Evolutionary conservation across 2,113 vertebrate genomes (phyloP).

Genomic region (Trichechus manatus): DNA sequence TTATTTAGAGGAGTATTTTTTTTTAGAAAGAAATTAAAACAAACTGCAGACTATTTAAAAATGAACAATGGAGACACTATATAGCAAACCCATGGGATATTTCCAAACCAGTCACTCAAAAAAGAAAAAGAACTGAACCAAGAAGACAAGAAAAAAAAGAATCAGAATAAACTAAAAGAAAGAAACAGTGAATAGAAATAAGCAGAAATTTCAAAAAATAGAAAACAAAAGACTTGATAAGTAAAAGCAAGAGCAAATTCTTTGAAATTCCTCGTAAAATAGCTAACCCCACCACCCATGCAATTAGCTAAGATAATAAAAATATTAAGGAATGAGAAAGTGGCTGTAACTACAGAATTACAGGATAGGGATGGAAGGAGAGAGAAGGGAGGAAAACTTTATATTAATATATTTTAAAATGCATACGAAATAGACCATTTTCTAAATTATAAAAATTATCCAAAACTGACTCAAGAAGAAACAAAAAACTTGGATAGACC

Average conservation of each 20-base stretch:
- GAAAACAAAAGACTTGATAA: slow-evolving; percentile 51
- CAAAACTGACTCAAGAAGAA: slow-evolving; percentile 64
- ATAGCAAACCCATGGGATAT: background rate
- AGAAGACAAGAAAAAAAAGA: background rate
- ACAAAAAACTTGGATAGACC: slow-evolving; percentile 19
- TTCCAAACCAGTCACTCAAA: slow-evolving; percentile 37
- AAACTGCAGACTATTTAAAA: slow-evolving; percentile 70
- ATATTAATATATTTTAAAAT: background rate
- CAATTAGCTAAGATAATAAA: slow-evolving; percentile 20
- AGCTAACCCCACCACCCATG: background rate
- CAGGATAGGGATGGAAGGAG: background rate
- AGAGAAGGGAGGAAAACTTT: background rate
- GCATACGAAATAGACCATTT: background rate
- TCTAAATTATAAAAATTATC: slow-evolving; percentile 56
- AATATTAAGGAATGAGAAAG: slow-evolving; percentile 43
- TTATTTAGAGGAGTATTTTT: slow-evolving; percentile 58
- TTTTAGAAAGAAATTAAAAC: slow-evolving; percentile 62
- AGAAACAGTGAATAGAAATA: slow-evolving; percentile 55
- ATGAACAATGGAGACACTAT: slow-evolving; percentile 60
- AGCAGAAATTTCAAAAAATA: slow-evolving; percentile 42
- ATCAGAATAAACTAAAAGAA: slow-evolving; percentile 23
- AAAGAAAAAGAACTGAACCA: background rate
- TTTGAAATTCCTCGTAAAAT: slow-evolving; percentile 60
- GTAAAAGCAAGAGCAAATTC: slow-evolving; percentile 8
- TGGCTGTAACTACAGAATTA: background rate